Base-by-base conservation (phyloP, 2,888 invertebrate genomes). In the Nipponacmea schrenckii region DNA sequence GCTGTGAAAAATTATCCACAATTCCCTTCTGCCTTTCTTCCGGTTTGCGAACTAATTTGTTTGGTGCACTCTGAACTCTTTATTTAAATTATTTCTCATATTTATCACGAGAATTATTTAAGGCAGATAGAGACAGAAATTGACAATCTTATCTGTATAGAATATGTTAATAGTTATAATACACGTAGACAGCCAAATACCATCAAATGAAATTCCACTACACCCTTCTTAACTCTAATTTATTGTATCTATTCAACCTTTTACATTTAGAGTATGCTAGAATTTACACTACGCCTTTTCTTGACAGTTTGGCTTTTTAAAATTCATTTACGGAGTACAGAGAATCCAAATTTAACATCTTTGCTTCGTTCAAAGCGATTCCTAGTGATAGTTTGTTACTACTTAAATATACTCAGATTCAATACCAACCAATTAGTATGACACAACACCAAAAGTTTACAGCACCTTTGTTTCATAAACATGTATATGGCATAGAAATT, bases 21-120 rank as follows among this genome's bases (percentile, higher is more conserved):
- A 56, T 56, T 56, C 56, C 56, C 56, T 24, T 10, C 56, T 56
- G 56, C 24, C 56, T 24, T 56, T 12, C 56, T 56, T 56, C 56
- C 56, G 56, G 20, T 56, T 20, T 56, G 20, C 10, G 10, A 24
- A 56, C 24, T 56, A 56, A 56, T 56, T 56, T 56, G 56, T 56
- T 56, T 56, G 56, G 56, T 56, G 56, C 20, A 20, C 20, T 20
- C 20, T 56, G 56, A 24, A 24, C 56, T 56, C 24, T 56, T 24
- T 56, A 24, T 56, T 56, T 24, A 20, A 56, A 56, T 24, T 20
- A 8, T 39, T 8, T 39, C 39, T 39, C 39, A 8, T 39, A 39
- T 3, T 3, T 39, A 39, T 39, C 10, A 39, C 39, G 39, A 39
- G 39, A 10, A 39, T 39, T 39, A 39, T 39, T 39, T 39, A 39